These are phyloP conservation scores for Papilio xuthus DNA, from an alignment of 1,140 invertebrate genomes.

Conservation along the genomic window DNA sequence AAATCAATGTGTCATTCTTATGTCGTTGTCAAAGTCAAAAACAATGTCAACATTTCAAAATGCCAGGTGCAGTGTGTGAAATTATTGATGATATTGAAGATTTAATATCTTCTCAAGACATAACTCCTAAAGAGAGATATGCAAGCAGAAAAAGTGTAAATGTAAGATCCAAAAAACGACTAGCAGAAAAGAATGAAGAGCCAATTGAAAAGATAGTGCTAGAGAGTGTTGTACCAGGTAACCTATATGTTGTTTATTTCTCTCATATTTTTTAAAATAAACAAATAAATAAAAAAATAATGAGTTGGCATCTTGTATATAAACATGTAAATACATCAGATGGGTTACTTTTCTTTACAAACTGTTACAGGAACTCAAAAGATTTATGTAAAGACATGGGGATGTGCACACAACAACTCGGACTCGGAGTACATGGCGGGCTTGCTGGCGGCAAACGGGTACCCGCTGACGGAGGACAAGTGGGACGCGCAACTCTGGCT, in stretches of 20 bases:
- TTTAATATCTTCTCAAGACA: constrained; percentile 89
- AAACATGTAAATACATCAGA: neutral
- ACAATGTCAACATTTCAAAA: constrained; percentile 57
- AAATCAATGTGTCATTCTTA: constrained; percentile 41
- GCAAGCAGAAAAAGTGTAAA: constrained; percentile 86
- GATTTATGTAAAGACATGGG: constrained; percentile 98
- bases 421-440: constrained; percentile 99
- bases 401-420: constrained; percentile 97
- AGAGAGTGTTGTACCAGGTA: constrained; percentile 90
- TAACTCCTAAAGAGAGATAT: constrained; percentile 88
- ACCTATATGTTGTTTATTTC: constrained; percentile 79
- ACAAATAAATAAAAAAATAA: neutral
- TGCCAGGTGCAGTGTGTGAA: constrained; percentile 83
- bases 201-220: constrained; percentile 70
- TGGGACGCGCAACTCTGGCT: constrained; percentile 95
- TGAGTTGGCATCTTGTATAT: neutral
- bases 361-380: constrained; percentile 88
- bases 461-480: constrained; percentile 92
- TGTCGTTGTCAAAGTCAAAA: constrained; percentile 17
- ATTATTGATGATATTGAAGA: constrained; percentile 91
- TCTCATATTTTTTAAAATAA: constrained; percentile 16
- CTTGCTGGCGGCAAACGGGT: constrained; percentile 93
- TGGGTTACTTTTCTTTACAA: neutral
- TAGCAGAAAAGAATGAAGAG: constrained; percentile 57
- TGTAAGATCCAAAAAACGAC: constrained; percentile 83